These are phyloP conservation scores for Lottia scabra DNA, from an alignment of 2,888 invertebrate species.

Conservation along the genomic window DNA sequence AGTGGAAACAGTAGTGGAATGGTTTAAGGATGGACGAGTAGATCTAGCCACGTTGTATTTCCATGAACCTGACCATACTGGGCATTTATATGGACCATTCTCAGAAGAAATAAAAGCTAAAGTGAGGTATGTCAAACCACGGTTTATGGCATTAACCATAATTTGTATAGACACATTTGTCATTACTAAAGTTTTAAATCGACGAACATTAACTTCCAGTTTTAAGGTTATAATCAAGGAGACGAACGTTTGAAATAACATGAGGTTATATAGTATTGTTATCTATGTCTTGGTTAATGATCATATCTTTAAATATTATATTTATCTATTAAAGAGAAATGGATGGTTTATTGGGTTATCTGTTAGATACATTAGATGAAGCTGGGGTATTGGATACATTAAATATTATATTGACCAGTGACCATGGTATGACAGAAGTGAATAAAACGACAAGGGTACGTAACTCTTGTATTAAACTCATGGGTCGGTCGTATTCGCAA, in stretches of 20 bases:
- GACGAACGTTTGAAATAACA: too few species aligned
- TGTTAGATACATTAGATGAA: background rate
- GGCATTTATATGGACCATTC: slow-evolving; percentile 54
- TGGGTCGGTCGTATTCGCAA: too few species aligned
- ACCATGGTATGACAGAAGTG: slow-evolving; percentile 61
- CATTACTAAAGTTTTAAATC: too few species aligned
- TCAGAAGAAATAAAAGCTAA: slow-evolving; percentile 36
- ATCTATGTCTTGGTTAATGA: too few species aligned
- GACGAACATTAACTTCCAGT: too few species aligned
- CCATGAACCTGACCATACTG: slow-evolving; percentile 54
- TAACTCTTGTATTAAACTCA: too few species aligned
- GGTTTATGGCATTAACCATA: too few species aligned
- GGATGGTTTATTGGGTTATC: slow-evolving; percentile 30
- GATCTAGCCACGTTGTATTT: slow-evolving; percentile 54
- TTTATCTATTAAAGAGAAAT: slow-evolving; percentile 29
- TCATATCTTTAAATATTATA: too few species aligned
- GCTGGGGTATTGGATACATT: slow-evolving; percentile 36
- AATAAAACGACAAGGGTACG: slow-evolving; percentile 36
- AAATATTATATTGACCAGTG: slow-evolving; percentile 57
- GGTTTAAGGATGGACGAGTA: slow-evolving; percentile 43
- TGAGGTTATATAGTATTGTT: too few species aligned
- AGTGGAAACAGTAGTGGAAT: slow-evolving; percentile 74
- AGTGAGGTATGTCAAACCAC: slow-evolving; percentile 22
- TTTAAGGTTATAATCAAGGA: too few species aligned
- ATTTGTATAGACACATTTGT: too few species aligned